phyloP scores from a whole-genome alignment of 2,888 invertebrate genomes.

The Pachycephus smyrnensis region DNA sequence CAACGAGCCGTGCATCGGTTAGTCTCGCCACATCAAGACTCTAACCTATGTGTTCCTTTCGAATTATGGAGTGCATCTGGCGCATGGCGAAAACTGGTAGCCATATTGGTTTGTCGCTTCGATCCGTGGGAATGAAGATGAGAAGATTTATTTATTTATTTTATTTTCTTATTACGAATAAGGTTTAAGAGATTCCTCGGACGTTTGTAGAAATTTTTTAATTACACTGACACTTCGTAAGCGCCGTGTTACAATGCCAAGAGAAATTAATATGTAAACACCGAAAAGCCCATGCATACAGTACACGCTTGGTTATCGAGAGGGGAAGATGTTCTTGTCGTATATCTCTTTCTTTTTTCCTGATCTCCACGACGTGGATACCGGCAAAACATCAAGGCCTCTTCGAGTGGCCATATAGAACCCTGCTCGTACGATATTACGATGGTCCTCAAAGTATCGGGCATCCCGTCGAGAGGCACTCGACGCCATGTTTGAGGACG shows the following conservation, averaged over 20 bases:
- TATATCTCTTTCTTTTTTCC: slow-evolving; percentile 18
- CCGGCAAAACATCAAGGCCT: slow-evolving; percentile 55
- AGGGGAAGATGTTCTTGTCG: slow-evolving; percentile 28
- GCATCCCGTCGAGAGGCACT: slow-evolving; percentile 57
- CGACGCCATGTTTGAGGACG: slow-evolving; percentile 48
- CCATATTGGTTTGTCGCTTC: background rate
- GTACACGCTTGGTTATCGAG: slow-evolving; percentile 28
- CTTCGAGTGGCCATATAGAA: slow-evolving; percentile 42
- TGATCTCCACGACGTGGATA: slow-evolving; percentile 33
- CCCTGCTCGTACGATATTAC: slow-evolving; percentile 49
- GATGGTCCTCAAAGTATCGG: slow-evolving; percentile 50
- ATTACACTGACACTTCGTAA: background rate
- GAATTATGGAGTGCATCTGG: background rate
- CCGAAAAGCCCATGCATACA: slow-evolving; percentile 38
- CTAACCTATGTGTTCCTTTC: slow-evolving; percentile 46
- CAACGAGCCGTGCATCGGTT: slow-evolving; percentile 65
- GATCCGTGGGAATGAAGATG: background rate
- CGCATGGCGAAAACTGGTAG: background rate
- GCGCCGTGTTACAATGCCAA: background rate
- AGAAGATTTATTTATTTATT: too few species aligned
- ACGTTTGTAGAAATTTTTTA: background rate
- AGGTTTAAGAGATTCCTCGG: too few species aligned
- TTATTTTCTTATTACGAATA: too few species aligned
- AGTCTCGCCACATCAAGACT: slow-evolving; percentile 64
- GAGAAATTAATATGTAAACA: background rate